These are phyloP conservation scores for Champsocephalus gunnari DNA, from an alignment of 2,797 vertebrate species.

Conservation along the genomic window DNA sequence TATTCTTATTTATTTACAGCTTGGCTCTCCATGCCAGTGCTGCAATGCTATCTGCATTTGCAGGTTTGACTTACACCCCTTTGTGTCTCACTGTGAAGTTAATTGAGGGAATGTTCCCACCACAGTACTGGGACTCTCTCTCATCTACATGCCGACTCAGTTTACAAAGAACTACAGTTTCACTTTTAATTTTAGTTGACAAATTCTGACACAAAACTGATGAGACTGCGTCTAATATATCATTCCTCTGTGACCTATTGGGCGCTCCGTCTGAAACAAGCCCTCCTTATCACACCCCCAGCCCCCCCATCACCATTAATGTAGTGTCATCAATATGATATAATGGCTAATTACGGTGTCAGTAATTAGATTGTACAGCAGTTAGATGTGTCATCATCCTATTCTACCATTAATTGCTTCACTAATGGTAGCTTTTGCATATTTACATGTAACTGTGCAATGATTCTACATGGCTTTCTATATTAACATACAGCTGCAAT, in stretches of 20 bases:
- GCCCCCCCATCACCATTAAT: constrained; percentile 27
- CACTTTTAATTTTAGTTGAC: constrained; percentile 63
- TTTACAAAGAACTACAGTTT: constrained; percentile 47
- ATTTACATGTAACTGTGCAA: constrained; percentile 57
- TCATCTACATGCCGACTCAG: constrained; percentile 45
- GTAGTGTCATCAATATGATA: constrained; percentile 72
- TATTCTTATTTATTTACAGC: constrained; percentile 65
- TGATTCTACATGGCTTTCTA: constrained; percentile 27
- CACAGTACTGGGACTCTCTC: constrained; percentile 54
- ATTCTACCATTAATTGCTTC: constrained; percentile 57
- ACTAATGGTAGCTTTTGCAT: constrained; percentile 65
- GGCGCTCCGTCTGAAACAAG: constrained; percentile 38
- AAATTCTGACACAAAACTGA: constrained; percentile 56
- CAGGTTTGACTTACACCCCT: constrained; percentile 76
- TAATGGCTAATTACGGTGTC: constrained; percentile 73
- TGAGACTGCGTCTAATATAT: constrained; percentile 64
- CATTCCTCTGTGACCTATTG: constrained; percentile 73
- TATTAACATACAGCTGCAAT: constrained; percentile 20
- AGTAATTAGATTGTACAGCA: constrained; percentile 76
- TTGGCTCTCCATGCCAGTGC: constrained; percentile 45
- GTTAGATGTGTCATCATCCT: constrained; percentile 63
- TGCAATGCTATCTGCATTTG: constrained; percentile 57
- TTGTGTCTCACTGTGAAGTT: constrained; percentile 76
- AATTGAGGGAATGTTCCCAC: constrained; percentile 78
- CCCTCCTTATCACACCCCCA: constrained; percentile 30